phyloP scores from a whole-genome alignment of 2,888 invertebrate species.

The Dorcus parallelipipedus region DNA sequence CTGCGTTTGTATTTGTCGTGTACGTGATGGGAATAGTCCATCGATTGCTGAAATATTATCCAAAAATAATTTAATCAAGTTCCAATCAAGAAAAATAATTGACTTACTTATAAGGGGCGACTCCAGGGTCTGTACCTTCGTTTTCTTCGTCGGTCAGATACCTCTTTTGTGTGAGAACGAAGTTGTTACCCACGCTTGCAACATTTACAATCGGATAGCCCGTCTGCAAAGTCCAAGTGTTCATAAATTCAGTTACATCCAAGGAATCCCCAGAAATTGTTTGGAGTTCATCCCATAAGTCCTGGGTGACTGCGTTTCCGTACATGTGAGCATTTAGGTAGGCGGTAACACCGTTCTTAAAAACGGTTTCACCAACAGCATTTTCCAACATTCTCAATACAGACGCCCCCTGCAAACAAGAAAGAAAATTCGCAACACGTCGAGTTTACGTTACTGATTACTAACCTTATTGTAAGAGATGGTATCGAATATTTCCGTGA shows the following conservation, averaged over 20 bases:
- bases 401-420: slow-evolving; percentile 67
- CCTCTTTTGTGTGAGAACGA: slow-evolving; percentile 67
- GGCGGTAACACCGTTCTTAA: slow-evolving; percentile 68
- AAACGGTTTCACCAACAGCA: slow-evolving; percentile 68
- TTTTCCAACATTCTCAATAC: slow-evolving; percentile 85
- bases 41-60: slow-evolving; percentile 71
- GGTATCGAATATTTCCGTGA: slow-evolving; percentile 85
- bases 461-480: slow-evolving; percentile 87
- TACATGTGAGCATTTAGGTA: slow-evolving; percentile 70
- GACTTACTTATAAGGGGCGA: neutral
- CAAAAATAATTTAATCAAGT: neutral
- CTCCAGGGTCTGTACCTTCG: neutral
- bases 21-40: slow-evolving; percentile 87
- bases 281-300: slow-evolving; percentile 69
- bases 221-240: slow-evolving; percentile 88
- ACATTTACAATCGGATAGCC: slow-evolving; percentile 78
- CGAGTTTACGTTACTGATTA: too few relatives aligned
- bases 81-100: neutral
- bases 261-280: slow-evolving; percentile 53
- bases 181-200: slow-evolving; percentile 48
- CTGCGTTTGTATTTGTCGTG: slow-evolving; percentile 50
- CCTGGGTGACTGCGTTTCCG: slow-evolving; percentile 75
- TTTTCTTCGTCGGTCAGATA: slow-evolving; percentile 63
- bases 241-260: slow-evolving; percentile 63
- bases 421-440: too few relatives aligned